Percentiles rank a stretch among this genome's conserved stretches.
Evolutionary conservation across 2,888 invertebrate genomes (phyloP).

Genomic region (Tachina grossa): DNA sequence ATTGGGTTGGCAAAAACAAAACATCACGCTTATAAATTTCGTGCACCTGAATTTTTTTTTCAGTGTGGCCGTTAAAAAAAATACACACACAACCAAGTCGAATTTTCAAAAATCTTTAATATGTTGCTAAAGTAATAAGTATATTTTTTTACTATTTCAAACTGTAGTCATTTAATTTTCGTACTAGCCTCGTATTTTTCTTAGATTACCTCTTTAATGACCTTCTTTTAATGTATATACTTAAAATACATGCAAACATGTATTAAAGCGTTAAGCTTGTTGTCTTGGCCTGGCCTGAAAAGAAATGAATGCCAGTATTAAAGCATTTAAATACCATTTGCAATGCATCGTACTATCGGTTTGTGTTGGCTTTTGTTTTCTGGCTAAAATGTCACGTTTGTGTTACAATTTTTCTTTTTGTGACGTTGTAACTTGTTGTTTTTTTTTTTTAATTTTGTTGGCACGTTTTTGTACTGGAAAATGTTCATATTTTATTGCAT

Average conservation of each 20-base stretch:
- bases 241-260: constrained; percentile 35
- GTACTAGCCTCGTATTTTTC: neutral
- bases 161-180: neutral
- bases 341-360: constrained; percentile 18
- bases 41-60: no score
- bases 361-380: constrained; percentile 50
- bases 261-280: constrained; percentile 47
- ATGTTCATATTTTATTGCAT: constrained; percentile 60
- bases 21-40: no score
- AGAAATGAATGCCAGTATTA: constrained; percentile 19
- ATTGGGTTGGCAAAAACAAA: no score
- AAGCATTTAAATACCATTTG: constrained; percentile 48
- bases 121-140: no score
- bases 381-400: constrained; percentile 68
- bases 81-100: no score
- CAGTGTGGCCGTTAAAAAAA: no score
- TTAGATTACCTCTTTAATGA: constrained; percentile 41
- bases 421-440: constrained; percentile 41
- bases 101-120: no score
- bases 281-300: constrained; percentile 35
- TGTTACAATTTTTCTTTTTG: constrained; percentile 63
- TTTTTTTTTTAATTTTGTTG: constrained; percentile 63
- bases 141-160: no score
- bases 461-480: constrained; percentile 63
- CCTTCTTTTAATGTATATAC: constrained; percentile 50